phyloP scores from a whole-genome alignment of 2,113 vertebrate genomes.

The Halichoerus grypus region DNA sequence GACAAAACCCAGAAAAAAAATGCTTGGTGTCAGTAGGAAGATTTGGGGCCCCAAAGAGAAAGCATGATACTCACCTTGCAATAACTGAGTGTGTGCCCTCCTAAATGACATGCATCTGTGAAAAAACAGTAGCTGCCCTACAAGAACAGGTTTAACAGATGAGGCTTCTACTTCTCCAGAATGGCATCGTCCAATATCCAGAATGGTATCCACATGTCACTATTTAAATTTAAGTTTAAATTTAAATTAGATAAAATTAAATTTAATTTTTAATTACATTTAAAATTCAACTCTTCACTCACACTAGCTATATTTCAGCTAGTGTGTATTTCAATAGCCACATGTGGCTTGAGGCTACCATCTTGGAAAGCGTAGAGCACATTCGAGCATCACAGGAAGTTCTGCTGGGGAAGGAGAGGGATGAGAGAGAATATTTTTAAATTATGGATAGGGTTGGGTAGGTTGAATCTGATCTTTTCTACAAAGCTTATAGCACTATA shows the following conservation, averaged over 20 bases:
- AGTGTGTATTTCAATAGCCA: not conserved
- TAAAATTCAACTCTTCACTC: not conserved
- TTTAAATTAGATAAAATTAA: not conserved
- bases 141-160: not conserved
- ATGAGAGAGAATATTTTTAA: not conserved
- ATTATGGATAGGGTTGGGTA: not conserved
- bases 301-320: not conserved
- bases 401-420: not conserved
- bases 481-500: not conserved
- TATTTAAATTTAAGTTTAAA: constrained; percentile 14
- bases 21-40: not conserved
- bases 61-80: not conserved
- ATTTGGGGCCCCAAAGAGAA: not conserved
- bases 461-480: not conserved
- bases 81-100: not conserved
- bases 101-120: not conserved
- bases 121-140: not conserved
- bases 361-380: not conserved
- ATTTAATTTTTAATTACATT: not conserved
- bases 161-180: not conserved
- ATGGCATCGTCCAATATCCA: not conserved
- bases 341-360: not conserved
- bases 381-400: not conserved
- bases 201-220: not conserved
- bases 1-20: not conserved